Evolutionary conservation across 2,113 vertebrate species (phyloP).

Genomic region (Accipiter cooperii): DNA sequence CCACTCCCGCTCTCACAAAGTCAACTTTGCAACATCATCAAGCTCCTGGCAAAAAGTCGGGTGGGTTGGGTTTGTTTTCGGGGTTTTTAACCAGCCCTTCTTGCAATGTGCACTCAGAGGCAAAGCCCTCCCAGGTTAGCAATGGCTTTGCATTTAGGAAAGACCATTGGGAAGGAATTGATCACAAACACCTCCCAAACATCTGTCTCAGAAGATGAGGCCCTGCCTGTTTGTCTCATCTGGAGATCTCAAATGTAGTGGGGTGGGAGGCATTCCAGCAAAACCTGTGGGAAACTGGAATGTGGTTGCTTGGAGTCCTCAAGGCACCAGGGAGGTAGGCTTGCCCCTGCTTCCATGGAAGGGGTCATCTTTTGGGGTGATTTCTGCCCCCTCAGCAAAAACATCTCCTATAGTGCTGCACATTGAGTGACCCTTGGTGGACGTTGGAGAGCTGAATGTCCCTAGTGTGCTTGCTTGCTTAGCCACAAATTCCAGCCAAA

Average conservation of each 20-base stretch:
- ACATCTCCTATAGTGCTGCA: background rate
- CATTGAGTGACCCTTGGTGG: background rate
- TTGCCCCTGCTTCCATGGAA: rapidly evolving
- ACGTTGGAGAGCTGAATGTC: background rate
- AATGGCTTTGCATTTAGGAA: background rate
- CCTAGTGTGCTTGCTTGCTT: background rate
- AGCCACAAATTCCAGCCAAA: background rate
- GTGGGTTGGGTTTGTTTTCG: background rate
- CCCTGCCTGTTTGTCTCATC: background rate
- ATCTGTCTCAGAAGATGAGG: background rate
- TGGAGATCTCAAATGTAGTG: background rate
- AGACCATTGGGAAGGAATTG: background rate
- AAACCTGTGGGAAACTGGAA: background rate
- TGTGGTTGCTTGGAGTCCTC: background rate
- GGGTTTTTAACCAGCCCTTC: background rate
- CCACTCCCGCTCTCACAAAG: background rate
- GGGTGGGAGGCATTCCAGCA: background rate
- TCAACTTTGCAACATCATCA: background rate
- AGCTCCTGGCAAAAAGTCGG: background rate
- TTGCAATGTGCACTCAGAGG: background rate
- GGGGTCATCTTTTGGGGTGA: background rate
- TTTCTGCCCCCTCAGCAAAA: background rate
- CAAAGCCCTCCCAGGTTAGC: background rate
- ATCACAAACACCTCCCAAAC: background rate
- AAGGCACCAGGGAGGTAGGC: background rate